Percentiles rank a stretch among this genome's conserved stretches.
phyloP scores from a whole-genome alignment of 1,140 invertebrate species.

The Lordiphosa collinella region DNA sequence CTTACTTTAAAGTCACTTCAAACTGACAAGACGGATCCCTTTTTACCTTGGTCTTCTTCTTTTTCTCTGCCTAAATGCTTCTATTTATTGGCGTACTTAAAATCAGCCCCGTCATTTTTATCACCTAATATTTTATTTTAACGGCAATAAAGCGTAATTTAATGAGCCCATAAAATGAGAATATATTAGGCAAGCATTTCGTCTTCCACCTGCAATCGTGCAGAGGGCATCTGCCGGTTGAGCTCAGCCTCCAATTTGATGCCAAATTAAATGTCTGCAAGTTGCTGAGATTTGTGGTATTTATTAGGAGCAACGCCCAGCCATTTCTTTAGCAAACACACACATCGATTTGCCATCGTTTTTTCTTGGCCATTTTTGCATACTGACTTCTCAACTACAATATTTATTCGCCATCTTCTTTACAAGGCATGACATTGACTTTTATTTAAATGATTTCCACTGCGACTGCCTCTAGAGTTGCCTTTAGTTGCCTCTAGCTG shows the following conservation, averaged over 20 bases:
- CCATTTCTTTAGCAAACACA: not conserved
- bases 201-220: slow-evolving; percentile 13
- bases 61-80: slow-evolving; percentile 9
- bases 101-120: slow-evolving; percentile 57
- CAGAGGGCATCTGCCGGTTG: slow-evolving; percentile 41
- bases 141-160: slow-evolving; percentile 78
- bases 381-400: slow-evolving; percentile 27
- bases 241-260: slow-evolving; percentile 59
- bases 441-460: slow-evolving; percentile 75
- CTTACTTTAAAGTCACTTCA: not conserved
- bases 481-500: slow-evolving; percentile 3
- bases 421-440: slow-evolving; percentile 75
- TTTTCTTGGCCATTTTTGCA: slow-evolving; percentile 24
- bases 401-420: slow-evolving; percentile 73
- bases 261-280: slow-evolving; percentile 68
- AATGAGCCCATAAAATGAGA: slow-evolving; percentile 77
- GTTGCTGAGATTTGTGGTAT: slow-evolving; percentile 48
- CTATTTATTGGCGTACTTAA: slow-evolving; percentile 48
- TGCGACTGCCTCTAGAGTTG: slow-evolving; percentile 31
- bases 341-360: not conserved
- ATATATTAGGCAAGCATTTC: slow-evolving; percentile 56
- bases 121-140: slow-evolving; percentile 78
- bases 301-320: not conserved
- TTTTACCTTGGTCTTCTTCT: not conserved
- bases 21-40: no score